A percentile compares a stretch with the other conserved stretches of the same genome.
Conservation (phyloP, 2,113 vertebrate genomes). For the Oostethus manadensis region DNA sequence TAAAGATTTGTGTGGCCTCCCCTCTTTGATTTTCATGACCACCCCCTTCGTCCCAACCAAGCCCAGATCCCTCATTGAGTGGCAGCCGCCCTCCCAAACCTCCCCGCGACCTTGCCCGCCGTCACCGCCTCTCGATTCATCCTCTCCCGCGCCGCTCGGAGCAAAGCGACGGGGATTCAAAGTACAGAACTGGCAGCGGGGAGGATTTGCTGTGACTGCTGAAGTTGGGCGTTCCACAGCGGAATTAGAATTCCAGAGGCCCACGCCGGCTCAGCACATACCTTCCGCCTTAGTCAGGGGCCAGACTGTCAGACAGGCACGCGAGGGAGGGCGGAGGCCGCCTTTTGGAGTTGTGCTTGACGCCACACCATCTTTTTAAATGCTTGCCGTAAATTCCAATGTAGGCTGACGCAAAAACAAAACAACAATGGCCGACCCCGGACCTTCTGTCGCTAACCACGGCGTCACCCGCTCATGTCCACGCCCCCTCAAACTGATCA, state of each 20-base stretch:
- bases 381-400: too few relatives aligned
- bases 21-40: conserved; percentile 40
- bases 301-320: conserved; percentile 29
- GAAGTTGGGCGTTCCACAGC: conserved; percentile 59
- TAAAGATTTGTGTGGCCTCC: conserved; percentile 47
- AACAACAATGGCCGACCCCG: too few relatives aligned
- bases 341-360: conserved; percentile 34
- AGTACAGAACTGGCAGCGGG: conserved; percentile 44
- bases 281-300: conserved; percentile 71
- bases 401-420: too few relatives aligned
- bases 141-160: conserved; percentile 38
- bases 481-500: too few relatives aligned
- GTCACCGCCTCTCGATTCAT: conserved; percentile 6
- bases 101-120: conserved; percentile 11
- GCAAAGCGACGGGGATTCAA: conserved; percentile 54
- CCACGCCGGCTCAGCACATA: conserved; percentile 67
- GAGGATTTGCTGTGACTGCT: conserved; percentile 54
- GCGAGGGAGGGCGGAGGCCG: conserved; percentile 21
- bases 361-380: conserved; percentile 7
- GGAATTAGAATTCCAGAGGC: conserved; percentile 69
- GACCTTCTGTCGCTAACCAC: too few relatives aligned
- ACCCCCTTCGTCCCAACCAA: too few relatives aligned
- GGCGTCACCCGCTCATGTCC: too few relatives aligned
- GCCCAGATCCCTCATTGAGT: conserved; percentile 46
- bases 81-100: conserved; percentile 27